Evolutionary conservation across 2,888 invertebrate genomes (phyloP).

Genomic region (Trichopoda pennipes): DNA sequence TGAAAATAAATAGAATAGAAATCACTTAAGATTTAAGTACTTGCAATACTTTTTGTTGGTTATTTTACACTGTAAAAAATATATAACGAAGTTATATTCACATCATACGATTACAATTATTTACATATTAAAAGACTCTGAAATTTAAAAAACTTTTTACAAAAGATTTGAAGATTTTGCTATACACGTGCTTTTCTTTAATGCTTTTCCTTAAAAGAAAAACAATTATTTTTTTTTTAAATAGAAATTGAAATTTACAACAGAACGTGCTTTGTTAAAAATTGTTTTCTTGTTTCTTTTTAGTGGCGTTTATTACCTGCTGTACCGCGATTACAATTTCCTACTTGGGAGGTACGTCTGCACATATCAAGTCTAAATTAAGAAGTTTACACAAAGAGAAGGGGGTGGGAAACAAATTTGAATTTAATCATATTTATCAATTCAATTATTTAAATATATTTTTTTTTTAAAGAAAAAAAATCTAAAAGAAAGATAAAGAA

Average conservation of each 20-base stretch:
- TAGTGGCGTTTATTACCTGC: constrained; percentile 88
- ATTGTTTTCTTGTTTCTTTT: constrained; percentile 34
- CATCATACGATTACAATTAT: constrained; percentile 57
- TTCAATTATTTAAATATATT: background rate
- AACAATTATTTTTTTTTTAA: constrained; percentile 14
- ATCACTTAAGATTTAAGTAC: background rate
- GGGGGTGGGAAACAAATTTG: constrained; percentile 38
- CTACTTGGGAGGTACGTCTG: constrained; percentile 96
- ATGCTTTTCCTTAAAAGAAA: constrained; percentile 5
- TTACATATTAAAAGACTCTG: constrained; percentile 50
- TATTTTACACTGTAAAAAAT: constrained; percentile 47
- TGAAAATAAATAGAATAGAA: background rate
- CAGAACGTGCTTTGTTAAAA: constrained; percentile 61
- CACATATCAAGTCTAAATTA: constrained; percentile 97
- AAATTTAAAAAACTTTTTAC: constrained; percentile 55
- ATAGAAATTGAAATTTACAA: constrained; percentile 48
- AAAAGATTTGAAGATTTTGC: constrained; percentile 45
- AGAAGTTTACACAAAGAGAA: constrained; percentile 57
- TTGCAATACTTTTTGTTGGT: constrained; percentile 28
- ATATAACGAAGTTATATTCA: background rate
- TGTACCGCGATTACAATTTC: constrained; percentile 98
- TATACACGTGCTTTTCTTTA: constrained; percentile 49
- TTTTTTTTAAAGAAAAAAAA: constrained; percentile 7
- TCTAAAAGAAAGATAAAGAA: background rate
- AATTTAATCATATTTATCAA: background rate